phyloP scores from a whole-genome alignment of 1,140 invertebrate species.

The Laupala kohalensis region DNA sequence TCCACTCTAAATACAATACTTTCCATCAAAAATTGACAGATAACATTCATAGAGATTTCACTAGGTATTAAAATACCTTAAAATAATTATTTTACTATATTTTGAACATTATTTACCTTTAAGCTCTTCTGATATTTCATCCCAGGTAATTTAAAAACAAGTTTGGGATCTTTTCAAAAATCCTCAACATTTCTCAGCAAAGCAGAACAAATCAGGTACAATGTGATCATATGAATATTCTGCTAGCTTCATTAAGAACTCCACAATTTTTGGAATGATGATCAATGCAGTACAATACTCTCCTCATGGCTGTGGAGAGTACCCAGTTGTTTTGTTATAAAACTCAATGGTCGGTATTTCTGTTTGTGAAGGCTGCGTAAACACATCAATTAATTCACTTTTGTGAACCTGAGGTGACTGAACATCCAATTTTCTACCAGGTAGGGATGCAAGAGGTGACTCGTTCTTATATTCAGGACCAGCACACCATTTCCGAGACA shows the following conservation, averaged over 20 bases:
- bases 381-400: neutral
- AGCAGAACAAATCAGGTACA: neutral
- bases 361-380: neutral
- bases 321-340: neutral
- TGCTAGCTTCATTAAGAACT: neutral
- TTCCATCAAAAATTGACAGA: too few relatives aligned
- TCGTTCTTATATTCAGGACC: neutral
- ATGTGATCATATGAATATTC: neutral
- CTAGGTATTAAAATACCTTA: neutral
- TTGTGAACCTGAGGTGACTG: neutral
- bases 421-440: neutral
- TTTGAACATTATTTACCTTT: neutral
- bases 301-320: neutral
- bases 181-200: neutral
- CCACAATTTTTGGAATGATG: neutral
- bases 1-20: too few relatives aligned
- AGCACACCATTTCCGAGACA: neutral
- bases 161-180: neutral
- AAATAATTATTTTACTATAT: neutral
- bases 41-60: conserved; percentile 1
- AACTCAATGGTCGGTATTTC: neutral
- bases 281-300: neutral
- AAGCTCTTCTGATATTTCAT: neutral
- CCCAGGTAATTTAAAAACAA: neutral
- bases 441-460: neutral